Evolutionary conservation across 2,797 vertebrate genomes (phyloP), one percentile per base, ranked within the genome.

Genomic region (Poecilia wingei): DNA sequence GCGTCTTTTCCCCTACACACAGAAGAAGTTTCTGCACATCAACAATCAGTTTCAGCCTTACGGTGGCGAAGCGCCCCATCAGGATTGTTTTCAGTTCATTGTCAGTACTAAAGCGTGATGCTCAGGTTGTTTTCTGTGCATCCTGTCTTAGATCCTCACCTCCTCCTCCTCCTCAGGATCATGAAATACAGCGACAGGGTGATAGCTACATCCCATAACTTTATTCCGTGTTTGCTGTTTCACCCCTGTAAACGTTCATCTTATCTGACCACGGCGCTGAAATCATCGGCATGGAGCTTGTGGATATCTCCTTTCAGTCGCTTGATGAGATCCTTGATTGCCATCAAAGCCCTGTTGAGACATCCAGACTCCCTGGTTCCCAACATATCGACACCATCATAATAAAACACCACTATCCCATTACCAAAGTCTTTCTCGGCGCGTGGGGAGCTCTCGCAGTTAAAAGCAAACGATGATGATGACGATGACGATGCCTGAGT

Each of bases 281-380:
- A 39, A 36, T 39, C 36, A 39, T 66, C 39, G 36, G 16, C 61
- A 59, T 31, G 12, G 31, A 59, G 25, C 13, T 22, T 66, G 61
- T 39, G 36, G 61, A 66, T 39, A 20, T 33, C 31, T 66, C 36
- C 36, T 9, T 9, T 66, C 18, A 66, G 18, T 20, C 9, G 8
- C 36, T 25, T 68, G 64, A 41, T 68, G 64, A 68, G 36, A 41
- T 12, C 64, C 64, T 68, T 68, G 36, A 68, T 68, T 68, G 64
- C 36, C 22, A 39, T 22, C 36, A 68, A 20, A 41, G 64, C 36
- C 39, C 64, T 39, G 64, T 36, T 68, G 64, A 39, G 64, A 41
- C 64, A 41, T 41, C 64, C 66, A 43, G 36, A 43, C 39, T 43
- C 66, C 39, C 66, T n/a, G 39, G 39, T 10, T 41, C 39, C 66